Evolutionary conservation across 2,888 invertebrate genomes (phyloP).

Genomic region (Mythimna vitellina): DNA sequence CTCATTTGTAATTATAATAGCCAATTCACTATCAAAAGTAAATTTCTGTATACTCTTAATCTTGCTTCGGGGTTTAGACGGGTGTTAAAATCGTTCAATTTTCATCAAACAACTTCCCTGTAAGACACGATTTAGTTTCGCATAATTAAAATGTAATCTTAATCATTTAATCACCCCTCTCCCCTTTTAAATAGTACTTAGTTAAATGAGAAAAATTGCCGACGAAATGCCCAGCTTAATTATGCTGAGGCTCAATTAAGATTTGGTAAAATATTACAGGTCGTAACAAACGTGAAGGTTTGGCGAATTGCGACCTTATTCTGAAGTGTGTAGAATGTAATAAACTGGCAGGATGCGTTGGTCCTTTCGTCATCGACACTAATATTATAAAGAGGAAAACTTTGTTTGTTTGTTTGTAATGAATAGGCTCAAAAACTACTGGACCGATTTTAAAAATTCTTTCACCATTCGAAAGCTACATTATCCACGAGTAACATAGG

Average conservation of each 20-base stretch:
- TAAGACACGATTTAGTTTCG: conserved; percentile 48
- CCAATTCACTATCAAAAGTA: not conserved
- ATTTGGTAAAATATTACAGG: conserved; percentile 41
- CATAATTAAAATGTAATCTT: conserved; percentile 63
- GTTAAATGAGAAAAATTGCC: conserved; percentile 67
- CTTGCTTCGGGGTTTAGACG: not conserved
- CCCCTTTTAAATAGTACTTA: conserved; percentile 61
- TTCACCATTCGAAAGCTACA: no score
- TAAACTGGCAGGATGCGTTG: conserved; percentile 8
- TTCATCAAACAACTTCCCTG: conserved; percentile 37
- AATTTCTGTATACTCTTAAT: not conserved
- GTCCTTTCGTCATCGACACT: not conserved
- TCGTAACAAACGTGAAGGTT: conserved; percentile 1
- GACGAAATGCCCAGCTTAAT: conserved; percentile 60
- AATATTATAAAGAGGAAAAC: no score
- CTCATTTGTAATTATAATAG: not conserved
- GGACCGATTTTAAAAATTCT: no score
- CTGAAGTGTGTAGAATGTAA: conserved; percentile 7
- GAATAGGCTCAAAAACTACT: no score
- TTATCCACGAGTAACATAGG: no score
- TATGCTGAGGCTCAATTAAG: conserved; percentile 51
- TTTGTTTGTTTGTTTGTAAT: no score
- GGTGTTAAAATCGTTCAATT: conserved; percentile 23
- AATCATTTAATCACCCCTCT: conserved; percentile 52
- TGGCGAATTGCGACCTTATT: conserved; percentile 24